Conservation (phyloP, 2,113 vertebrate genomes). For the Gnathonemus longibarbis region DNA sequence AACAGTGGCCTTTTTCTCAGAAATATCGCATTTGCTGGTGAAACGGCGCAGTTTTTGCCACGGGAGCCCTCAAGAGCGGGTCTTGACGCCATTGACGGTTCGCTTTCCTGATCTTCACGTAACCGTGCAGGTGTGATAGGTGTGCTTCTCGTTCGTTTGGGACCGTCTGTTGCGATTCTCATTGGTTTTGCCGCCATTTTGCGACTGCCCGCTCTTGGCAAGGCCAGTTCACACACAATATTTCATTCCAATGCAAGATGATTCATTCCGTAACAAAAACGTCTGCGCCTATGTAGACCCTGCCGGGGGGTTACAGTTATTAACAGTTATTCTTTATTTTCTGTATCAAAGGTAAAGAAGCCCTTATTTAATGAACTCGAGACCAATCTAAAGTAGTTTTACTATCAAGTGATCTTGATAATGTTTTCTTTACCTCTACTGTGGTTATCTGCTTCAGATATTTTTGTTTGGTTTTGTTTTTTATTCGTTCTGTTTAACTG, state of each 20-base stretch:
- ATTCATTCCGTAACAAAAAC: conserved; percentile 46
- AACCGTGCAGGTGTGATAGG: neutral
- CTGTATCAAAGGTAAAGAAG: neutral
- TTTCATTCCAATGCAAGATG: conserved; percentile 57
- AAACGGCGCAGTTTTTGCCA: conserved; percentile 43
- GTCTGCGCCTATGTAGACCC: neutral
- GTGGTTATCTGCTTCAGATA: conserved; percentile 43
- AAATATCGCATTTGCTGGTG: conserved; percentile 64
- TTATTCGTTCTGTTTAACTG: conserved; percentile 32
- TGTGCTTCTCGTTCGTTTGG: neutral
- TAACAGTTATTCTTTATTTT: neutral
- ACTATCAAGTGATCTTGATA: conserved; percentile 35
- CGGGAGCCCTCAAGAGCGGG: conserved; percentile 42
- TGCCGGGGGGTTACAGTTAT: neutral
- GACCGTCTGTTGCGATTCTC: conserved; percentile 51
- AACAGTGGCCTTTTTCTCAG: conserved; percentile 70
- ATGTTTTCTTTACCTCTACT: conserved; percentile 19
- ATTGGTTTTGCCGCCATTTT: conserved; percentile 29
- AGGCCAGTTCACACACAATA: conserved; percentile 42
- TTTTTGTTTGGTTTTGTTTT: conserved; percentile 21
- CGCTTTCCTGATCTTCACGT: neutral
- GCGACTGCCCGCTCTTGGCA: conserved; percentile 27
- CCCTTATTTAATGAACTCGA: conserved; percentile 28
- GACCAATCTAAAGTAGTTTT: conserved; percentile 36
- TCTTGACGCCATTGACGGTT: conserved; percentile 36